phyloP scores from a whole-genome alignment of 2,113 vertebrate genomes.

The Sceloporus tristichus region DNA sequence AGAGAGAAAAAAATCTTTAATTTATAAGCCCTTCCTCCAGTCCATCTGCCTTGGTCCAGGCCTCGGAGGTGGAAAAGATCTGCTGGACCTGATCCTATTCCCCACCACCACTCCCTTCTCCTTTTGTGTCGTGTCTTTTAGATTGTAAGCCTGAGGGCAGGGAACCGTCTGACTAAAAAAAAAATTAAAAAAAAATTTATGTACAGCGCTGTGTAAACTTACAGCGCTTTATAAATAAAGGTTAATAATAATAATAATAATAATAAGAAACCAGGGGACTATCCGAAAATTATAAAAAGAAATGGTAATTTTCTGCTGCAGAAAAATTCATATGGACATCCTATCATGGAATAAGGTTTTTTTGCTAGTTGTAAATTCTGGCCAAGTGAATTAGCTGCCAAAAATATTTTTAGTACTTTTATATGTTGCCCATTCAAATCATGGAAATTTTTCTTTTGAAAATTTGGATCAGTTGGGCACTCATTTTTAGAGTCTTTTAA shows the following conservation, averaged over 20 bases:
- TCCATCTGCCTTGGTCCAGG: no score
- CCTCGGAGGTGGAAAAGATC: no score
- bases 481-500: constrained; percentile 5
- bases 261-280: constrained; percentile 14
- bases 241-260: no score
- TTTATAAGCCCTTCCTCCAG: no score
- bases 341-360: constrained; percentile 6
- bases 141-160: no score
- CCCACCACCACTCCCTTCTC: no score
- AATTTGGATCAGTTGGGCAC: constrained; percentile 3
- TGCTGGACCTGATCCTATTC: no score
- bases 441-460: constrained; percentile 25
- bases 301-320: neutral
- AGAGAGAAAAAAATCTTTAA: neutral
- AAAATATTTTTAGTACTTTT: constrained; percentile 21
- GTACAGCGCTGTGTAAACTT: no score
- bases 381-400: constrained; percentile 7
- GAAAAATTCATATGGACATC: neutral
- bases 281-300: constrained; percentile 16
- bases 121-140: no score
- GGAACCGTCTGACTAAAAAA: no score
- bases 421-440: constrained; percentile 14
- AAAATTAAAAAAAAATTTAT: no score
- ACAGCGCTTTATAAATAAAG: no score
- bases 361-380: constrained; percentile 17